Evolutionary conservation across 2,113 vertebrate species (phyloP), one percentile per base, ranked within the genome.

Genomic region (Anarhynchus alexandrinus): DNA sequence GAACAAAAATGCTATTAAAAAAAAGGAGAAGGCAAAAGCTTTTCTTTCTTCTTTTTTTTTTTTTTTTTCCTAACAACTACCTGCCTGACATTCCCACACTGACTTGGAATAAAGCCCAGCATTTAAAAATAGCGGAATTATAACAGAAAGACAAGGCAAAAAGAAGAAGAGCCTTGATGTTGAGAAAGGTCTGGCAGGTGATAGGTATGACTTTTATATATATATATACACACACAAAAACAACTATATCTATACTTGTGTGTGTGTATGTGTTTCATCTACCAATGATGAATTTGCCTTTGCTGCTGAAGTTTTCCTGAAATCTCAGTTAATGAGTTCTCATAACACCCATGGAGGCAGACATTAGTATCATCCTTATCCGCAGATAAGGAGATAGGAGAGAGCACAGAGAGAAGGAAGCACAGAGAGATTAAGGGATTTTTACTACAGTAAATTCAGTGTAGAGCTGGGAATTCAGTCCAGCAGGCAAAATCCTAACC

Each of bases 391-490:
- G 73, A 93, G 82, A 94, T 82, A 94, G 42, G 54, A 82, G 90
- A 86, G 22, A 87, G 38, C 43, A 34, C 11, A 58, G 67, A 62
- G 65, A 92, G 57, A 89, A 91, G 66, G 78, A 84, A 93, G 49
- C 78, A 79, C 78, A 77, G 77, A 69, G 89, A 94, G 93, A 95
- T 97, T 95, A 96, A 95, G 66, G 86, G 84, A 94, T 95, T 97
- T 95, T 86, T 85, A 42, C 42, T 62, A 64, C 59, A 93, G 66
- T n/a, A 88, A 89, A 77, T 87, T 94, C 83, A 70, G 32, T 23
- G 34, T 27, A 62, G 73, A 96, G 40, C 40, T 82, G 70, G 78
- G 84, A 95, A 94, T 90, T 89, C 7, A 5, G 74, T 82, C 49
- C 81, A 96, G 73, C 58, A 93, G 81, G n/a, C 70, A 77, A 94